phyloP scores from a whole-genome alignment of 2,888 invertebrate species.

The Cephalotes varians region DNA sequence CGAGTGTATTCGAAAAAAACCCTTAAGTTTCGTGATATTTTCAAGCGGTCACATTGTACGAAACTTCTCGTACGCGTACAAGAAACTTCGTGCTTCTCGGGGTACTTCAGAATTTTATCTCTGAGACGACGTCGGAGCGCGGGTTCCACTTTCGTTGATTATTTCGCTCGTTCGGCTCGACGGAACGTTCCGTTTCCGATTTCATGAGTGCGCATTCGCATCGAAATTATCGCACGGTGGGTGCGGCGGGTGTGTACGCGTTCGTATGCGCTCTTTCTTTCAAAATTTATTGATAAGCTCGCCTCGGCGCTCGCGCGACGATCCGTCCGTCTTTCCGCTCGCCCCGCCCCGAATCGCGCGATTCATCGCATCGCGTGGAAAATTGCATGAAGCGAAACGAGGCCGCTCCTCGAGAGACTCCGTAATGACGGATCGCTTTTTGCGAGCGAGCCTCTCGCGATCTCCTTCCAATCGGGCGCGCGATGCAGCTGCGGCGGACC shows the following conservation, averaged over 20 bases:
- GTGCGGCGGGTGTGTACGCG: conserved; percentile 18
- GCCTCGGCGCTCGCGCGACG: conserved; percentile 2
- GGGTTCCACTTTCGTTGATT: background rate
- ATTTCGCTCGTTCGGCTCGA: background rate
- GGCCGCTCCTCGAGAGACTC: background rate
- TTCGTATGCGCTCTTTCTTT: background rate
- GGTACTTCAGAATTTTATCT: background rate
- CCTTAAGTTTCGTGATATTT: no score
- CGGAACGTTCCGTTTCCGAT: background rate
- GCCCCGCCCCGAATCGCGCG: background rate
- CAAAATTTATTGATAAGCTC: conserved; percentile 36
- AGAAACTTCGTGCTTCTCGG: background rate
- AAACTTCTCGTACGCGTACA: background rate
- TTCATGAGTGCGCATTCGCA: background rate
- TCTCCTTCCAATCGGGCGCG: background rate
- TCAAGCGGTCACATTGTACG: background rate
- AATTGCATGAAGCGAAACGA: background rate
- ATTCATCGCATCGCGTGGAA: background rate
- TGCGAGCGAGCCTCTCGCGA: background rate
- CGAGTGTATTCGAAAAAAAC: no score
- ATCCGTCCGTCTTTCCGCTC: background rate
- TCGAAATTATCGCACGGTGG: conserved; percentile 40
- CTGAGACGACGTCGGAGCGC: background rate
- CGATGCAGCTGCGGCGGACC: background rate
- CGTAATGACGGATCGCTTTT: conserved; percentile 29